Percentiles rank a stretch among this genome's conserved stretches.
Conservation (phyloP, 2,113 vertebrate genomes). For the Taurulus bubalis region DNA sequence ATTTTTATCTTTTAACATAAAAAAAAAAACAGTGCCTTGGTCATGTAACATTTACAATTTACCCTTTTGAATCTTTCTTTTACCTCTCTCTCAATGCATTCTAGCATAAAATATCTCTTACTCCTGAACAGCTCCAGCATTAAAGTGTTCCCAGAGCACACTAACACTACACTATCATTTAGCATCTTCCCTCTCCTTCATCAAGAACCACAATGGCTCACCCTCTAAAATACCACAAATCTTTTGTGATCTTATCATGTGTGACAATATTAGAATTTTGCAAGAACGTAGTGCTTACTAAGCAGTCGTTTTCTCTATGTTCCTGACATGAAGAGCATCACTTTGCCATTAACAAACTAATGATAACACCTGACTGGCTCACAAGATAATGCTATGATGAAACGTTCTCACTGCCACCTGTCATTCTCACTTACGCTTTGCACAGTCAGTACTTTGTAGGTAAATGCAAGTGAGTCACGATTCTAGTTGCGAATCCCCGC, state of each 20-base stretch:
- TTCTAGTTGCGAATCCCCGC: slow-evolving; percentile 40
- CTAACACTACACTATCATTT: slow-evolving; percentile 44
- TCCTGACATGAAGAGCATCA: slow-evolving; percentile 74
- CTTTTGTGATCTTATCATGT: slow-evolving; percentile 83
- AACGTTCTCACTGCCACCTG: slow-evolving; percentile 75
- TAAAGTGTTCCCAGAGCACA: slow-evolving; percentile 27
- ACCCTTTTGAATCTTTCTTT: slow-evolving; percentile 6
- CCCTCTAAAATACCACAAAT: slow-evolving; percentile 50
- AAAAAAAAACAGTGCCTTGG: not conserved
- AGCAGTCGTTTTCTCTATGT: slow-evolving; percentile 61
- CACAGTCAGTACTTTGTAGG: slow-evolving; percentile 82
- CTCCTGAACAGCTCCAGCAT: slow-evolving; percentile 11
- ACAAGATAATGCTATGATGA: slow-evolving; percentile 79
- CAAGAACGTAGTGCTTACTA: slow-evolving; percentile 65
- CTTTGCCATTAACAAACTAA: slow-evolving; percentile 84
- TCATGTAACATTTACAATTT: not conserved
- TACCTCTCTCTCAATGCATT: slow-evolving; percentile 3
- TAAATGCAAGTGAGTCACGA: slow-evolving; percentile 60
- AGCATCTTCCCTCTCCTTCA: slow-evolving; percentile 47
- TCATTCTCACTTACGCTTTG: slow-evolving; percentile 78
- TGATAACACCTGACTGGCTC: slow-evolving; percentile 78
- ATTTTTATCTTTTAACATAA: slow-evolving; percentile 16
- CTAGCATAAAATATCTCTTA: slow-evolving; percentile 3
- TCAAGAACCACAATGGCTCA: slow-evolving; percentile 47
- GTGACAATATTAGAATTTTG: slow-evolving; percentile 71